These are phyloP conservation scores for Craniophora ligustri DNA, from an alignment of 2,888 invertebrate species.

Conservation along the genomic window DNA sequence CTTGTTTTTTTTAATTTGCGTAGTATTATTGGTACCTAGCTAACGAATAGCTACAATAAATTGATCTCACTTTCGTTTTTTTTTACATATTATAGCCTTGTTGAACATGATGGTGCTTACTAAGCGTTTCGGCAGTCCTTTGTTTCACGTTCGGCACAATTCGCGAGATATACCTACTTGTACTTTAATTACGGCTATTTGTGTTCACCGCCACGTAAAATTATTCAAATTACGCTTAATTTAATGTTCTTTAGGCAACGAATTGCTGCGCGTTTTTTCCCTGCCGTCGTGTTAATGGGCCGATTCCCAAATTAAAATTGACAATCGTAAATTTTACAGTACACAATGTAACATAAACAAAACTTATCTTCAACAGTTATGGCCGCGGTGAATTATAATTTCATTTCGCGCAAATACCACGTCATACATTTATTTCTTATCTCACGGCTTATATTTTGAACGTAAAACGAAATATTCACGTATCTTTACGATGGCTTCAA, in stretches of 20 bases:
- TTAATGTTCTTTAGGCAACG: constrained; percentile 80
- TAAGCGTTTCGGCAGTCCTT: constrained; percentile 52
- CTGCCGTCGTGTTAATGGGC: constrained; percentile 76
- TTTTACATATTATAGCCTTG: constrained; percentile 22
- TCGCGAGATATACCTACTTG: constrained; percentile 65
- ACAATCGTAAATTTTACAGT: constrained; percentile 73
- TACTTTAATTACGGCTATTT: constrained; percentile 81
- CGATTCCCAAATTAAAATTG: constrained; percentile 79
- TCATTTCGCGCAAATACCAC: constrained; percentile 60
- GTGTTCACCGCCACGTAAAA: constrained; percentile 82
- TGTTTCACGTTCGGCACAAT: constrained; percentile 66
- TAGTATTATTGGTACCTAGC: too few relatives aligned
- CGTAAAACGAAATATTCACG: constrained; percentile 49
- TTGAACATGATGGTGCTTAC: constrained; percentile 57
- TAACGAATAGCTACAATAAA: too few relatives aligned
- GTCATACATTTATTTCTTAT: constrained; percentile 59
- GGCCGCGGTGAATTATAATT: constrained; percentile 68
- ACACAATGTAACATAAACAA: constrained; percentile 77
- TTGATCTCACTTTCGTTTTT: too few relatives aligned
- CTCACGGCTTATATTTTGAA: constrained; percentile 46
- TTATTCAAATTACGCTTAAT: constrained; percentile 83
- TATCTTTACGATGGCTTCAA: constrained; percentile 50
- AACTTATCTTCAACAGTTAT: constrained; percentile 77
- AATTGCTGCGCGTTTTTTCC: constrained; percentile 79
- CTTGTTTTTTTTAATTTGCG: too few relatives aligned